phyloP scores from a whole-genome alignment of 2,113 vertebrate genomes.

The Scomber japonicus region DNA sequence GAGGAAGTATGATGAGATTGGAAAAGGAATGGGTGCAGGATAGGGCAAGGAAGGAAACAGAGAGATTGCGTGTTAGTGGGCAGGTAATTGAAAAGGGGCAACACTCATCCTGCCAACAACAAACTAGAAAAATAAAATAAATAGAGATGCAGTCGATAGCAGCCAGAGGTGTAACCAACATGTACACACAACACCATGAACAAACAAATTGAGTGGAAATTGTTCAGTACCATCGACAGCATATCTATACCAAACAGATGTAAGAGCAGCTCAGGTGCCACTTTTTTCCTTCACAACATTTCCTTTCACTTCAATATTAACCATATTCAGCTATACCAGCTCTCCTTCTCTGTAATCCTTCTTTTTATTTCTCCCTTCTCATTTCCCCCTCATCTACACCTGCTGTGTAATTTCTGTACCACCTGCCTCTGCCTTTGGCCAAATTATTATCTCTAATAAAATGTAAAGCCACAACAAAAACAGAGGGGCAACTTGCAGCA shows the following conservation, averaged over 20 bases:
- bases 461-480: slow-evolving; percentile 53
- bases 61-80: slow-evolving; percentile 63
- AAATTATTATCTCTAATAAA: slow-evolving; percentile 69
- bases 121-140: not conserved
- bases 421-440: slow-evolving; percentile 66
- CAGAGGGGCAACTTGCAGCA: slow-evolving; percentile 50
- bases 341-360: slow-evolving; percentile 28
- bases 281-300: not conserved
- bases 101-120: slow-evolving; percentile 13
- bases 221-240: not conserved
- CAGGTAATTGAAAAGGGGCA: slow-evolving; percentile 41
- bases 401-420: slow-evolving; percentile 57
- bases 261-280: not conserved
- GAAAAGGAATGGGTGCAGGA: slow-evolving; percentile 33
- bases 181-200: not conserved
- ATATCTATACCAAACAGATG: not conserved
- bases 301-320: slow-evolving; percentile 29
- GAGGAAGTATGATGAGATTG: slow-evolving; percentile 24
- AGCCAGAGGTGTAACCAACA: slow-evolving; percentile 18
- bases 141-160: too few relatives aligned
- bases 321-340: slow-evolving; percentile 16
- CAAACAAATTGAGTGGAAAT: not conserved
- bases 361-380: slow-evolving; percentile 9
- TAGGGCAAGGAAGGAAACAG: slow-evolving; percentile 49
- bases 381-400: slow-evolving; percentile 38